These are phyloP conservation scores for Drosophila pseudoananassae DNA, from an alignment of 1,140 invertebrate species.

Conservation along the genomic window DNA sequence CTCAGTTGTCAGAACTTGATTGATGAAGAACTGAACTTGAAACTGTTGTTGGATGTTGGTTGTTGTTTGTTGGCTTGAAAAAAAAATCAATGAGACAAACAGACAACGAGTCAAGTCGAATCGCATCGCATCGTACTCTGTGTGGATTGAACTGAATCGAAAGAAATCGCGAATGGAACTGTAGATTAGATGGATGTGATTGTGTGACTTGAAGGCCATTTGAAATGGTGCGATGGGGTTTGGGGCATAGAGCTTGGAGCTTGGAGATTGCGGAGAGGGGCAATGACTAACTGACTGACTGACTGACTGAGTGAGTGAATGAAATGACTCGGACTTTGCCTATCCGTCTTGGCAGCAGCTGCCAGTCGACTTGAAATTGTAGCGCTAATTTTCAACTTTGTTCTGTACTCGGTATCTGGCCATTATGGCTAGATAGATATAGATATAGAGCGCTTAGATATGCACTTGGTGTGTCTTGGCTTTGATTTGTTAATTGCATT, in stretches of 20 bases:
- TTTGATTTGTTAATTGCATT: conserved; percentile 77
- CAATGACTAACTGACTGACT: conserved; percentile 42
- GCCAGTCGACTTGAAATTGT: conserved; percentile 63
- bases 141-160: conserved; percentile 21
- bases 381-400: conserved; percentile 68
- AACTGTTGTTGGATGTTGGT: conserved; percentile 40
- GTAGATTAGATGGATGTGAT: conserved; percentile 70
- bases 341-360: conserved; percentile 57
- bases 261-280: not conserved
- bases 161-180: conserved; percentile 57
- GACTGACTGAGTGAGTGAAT: conserved; percentile 43
- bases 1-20: conserved; percentile 69
- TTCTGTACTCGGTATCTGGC: conserved; percentile 13
- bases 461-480: conserved; percentile 47
- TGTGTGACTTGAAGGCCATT: conserved; percentile 65
- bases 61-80: conserved; percentile 39
- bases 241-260: too few species aligned
- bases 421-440: conserved; percentile 9
- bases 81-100: conserved; percentile 69
- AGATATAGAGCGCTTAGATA: conserved; percentile 14
- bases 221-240: conserved; percentile 30
- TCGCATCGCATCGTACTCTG: too few species aligned
- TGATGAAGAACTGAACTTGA: conserved; percentile 80
- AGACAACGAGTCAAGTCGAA: conserved; percentile 33
- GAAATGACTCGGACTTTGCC: conserved; percentile 41